A percentile compares a stretch with the other conserved stretches of the same genome.
Evolutionary conservation across 2,113 vertebrate genomes (phyloP).

Genomic region (Megatriorchis doriae): DNA sequence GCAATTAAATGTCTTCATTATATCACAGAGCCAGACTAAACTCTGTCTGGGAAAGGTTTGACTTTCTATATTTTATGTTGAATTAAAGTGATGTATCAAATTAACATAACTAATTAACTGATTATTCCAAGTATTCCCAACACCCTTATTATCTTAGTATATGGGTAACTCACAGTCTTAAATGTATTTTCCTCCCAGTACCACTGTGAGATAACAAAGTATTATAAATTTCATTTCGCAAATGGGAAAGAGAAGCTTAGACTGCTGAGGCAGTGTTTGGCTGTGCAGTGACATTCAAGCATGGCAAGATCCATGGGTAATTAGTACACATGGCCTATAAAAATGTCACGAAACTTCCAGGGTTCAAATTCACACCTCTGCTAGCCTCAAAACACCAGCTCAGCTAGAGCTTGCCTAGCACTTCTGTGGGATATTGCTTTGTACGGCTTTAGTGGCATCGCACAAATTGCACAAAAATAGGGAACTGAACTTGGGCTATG

Average conservation of each 20-base stretch:
- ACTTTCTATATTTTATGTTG: not conserved
- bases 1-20: not conserved
- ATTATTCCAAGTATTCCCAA: not conserved
- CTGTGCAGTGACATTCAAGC: not conserved
- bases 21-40: not conserved
- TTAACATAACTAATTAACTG: not conserved
- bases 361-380: not conserved
- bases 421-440: not conserved
- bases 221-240: not conserved
- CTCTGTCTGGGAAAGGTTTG: not conserved
- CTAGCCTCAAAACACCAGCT: not conserved
- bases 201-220: not conserved
- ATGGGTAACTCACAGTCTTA: not conserved
- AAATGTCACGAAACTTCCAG: not conserved
- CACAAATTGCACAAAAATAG: not conserved
- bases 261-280: not conserved
- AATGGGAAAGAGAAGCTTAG: not conserved
- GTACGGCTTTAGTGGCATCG: rapidly evolving
- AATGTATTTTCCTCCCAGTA: not conserved
- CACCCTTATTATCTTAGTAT: not conserved
- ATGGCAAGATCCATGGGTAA: not conserved
- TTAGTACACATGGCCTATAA: not conserved
- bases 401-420: not conserved
- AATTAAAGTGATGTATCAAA: not conserved
- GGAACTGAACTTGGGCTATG: not conserved